Percentiles rank a stretch among this genome's conserved stretches.
These are phyloP conservation scores for Andrena praecox DNA, from an alignment of 2,888 invertebrate species.

Conservation along the genomic window DNA sequence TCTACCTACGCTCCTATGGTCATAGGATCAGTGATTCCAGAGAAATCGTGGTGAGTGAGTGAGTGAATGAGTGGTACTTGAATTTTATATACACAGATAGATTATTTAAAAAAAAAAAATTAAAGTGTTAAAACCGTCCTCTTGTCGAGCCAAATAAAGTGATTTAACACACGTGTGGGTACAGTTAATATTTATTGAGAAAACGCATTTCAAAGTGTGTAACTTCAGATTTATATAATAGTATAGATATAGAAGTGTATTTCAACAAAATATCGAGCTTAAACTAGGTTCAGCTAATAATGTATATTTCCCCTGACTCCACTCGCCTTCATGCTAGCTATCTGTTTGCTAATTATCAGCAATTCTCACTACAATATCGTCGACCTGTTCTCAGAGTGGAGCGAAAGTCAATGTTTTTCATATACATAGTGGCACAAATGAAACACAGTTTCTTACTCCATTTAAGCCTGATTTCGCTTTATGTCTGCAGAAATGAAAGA, in stretches of 20 bases:
- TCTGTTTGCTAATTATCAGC: conserved; percentile 59
- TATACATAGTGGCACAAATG: not conserved
- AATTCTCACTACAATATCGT: conserved; percentile 54
- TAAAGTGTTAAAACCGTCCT: too few species aligned
- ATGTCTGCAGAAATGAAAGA: not conserved
- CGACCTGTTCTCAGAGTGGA: conserved; percentile 25
- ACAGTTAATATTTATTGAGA: too few species aligned
- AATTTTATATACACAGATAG: too few species aligned
- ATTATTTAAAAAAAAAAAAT: too few species aligned
- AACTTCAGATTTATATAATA: too few species aligned
- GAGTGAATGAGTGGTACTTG: too few species aligned
- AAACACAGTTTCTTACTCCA: conserved; percentile 19
- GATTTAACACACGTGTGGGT: too few species aligned
- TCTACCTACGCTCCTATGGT: too few species aligned
- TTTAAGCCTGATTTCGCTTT: not conserved
- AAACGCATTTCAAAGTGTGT: too few species aligned
- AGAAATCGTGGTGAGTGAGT: too few species aligned
- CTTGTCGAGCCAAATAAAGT: too few species aligned
- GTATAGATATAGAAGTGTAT: not conserved
- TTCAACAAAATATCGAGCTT: conserved; percentile 20
- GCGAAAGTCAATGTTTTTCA: conserved; percentile 47
- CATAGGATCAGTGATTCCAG: too few species aligned
- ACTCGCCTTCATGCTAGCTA: conserved; percentile 8
- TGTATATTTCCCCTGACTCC: conserved; percentile 17
- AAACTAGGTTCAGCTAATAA: conserved; percentile 58